These are phyloP conservation scores for Sarotherodon lohbergeri DNA, from an alignment of 2,113 vertebrate species.

Conservation along the genomic window DNA sequence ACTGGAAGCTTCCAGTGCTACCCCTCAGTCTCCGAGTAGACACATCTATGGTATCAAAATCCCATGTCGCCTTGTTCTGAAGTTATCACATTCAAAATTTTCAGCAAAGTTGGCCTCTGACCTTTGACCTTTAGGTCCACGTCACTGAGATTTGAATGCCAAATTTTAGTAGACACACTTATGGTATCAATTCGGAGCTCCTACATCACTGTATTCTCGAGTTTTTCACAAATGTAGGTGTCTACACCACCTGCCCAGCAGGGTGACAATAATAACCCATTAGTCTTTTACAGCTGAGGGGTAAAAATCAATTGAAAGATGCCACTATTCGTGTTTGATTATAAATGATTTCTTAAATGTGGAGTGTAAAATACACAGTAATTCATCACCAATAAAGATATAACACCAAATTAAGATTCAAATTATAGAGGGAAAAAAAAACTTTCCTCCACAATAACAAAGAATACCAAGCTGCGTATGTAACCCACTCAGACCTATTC, in stretches of 20 bases:
- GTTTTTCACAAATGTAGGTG: rapidly evolving
- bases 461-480: background rate
- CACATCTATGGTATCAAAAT: background rate
- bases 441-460: background rate
- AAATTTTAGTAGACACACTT: background rate
- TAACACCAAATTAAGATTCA: background rate
- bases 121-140: rapidly evolving
- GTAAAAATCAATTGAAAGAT: background rate
- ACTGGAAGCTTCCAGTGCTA: background rate
- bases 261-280: background rate
- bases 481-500: background rate
- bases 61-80: rapidly evolving
- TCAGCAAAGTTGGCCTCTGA: background rate
- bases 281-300: background rate
- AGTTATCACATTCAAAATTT: background rate
- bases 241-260: rapidly evolving
- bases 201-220: background rate
- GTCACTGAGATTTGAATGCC: rapidly evolving
- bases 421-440: background rate
- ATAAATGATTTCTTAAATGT: background rate
- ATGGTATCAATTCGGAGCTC: rapidly evolving
- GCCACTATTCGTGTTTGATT: background rate
- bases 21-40: background rate
- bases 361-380: background rate
- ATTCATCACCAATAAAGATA: rapidly evolving